These are phyloP conservation scores for Acanthis flammea DNA, from an alignment of 2,797 vertebrate genomes.

Conservation along the genomic window DNA sequence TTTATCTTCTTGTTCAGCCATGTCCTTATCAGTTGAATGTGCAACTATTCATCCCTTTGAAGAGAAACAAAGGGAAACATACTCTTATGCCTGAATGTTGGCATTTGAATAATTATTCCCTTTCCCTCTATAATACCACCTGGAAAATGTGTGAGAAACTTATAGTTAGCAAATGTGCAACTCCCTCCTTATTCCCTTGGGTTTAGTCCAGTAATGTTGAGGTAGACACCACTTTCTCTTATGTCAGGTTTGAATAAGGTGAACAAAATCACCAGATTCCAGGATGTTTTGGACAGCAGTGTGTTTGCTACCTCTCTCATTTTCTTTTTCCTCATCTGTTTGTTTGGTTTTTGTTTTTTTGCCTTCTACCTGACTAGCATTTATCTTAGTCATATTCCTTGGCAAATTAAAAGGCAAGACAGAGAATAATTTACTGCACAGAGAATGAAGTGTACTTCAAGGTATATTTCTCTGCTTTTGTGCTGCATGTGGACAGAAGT, in stretches of 20 bases:
- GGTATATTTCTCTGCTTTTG: neutral
- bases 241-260: neutral
- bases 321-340: neutral
- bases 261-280: neutral
- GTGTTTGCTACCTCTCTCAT: neutral
- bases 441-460: neutral
- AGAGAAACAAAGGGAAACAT: neutral
- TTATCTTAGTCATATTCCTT: neutral
- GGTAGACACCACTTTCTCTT: neutral
- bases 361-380: neutral
- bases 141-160: neutral
- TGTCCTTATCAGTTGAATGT: neutral
- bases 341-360: neutral
- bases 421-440: neutral
- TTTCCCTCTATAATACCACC: neutral
- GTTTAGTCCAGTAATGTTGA: neutral
- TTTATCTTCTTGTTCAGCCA: neutral
- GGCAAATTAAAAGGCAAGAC: neutral
- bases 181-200: neutral
- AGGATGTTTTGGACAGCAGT: neutral
- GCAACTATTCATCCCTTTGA: neutral
- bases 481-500: neutral
- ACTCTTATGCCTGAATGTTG: neutral
- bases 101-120: neutral
- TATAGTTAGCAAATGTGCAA: neutral